Base-by-base conservation (phyloP, 1,140 invertebrate genomes). In the Oedothorax gibbosus region DNA sequence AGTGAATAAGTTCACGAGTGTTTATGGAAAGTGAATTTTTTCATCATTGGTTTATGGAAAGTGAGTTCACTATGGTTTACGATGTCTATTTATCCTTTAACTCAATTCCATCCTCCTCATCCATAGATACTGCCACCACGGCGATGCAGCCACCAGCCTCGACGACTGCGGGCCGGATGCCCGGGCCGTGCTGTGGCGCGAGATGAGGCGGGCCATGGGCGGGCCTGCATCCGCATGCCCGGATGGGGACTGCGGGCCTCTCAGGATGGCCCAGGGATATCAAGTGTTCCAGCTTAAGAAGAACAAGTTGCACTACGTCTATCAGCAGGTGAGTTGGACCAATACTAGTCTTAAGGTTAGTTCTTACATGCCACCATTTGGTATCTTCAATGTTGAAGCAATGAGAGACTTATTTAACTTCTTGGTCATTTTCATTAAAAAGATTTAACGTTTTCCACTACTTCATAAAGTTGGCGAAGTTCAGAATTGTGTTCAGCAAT, bases 111-210 rank as follows among this genome's bases (percentile, higher is more conserved):
- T 35, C 35, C 35, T 35, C 1, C 35, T 35, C 1, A 35, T 35
- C 5, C 35, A 1, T 5, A 12, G 68, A 56, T 86, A 88, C 56
- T 89, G 88, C 76, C 50, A 56, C 14, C 78, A 87, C 2, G 87
- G 87, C 2, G 83, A 86, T 10, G 86, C 86, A 14, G 86, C 87
- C 20, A 79, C 72, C 18, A 87, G 86, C 49, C 87, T 90, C 49
- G 87, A 88, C 7, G 87, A 88, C 12, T 90, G 90, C 76, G 87
- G 87, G 21, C 66, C 69, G 18, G 72, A 85, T n/a, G 83, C 87
- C 4, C 79, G 86, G 4, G 86, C 89, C 20, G 87, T 87, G 11
- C 65, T 86, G 53, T 66, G 73, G 60, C 14, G 65, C 2, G 73
- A 83, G 18, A 86, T 85, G 56, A 21, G 77, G 4, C 60, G 72